Percentiles rank a stretch among this genome's conserved stretches.
Evolutionary conservation across 2,113 vertebrate species (phyloP).

Genomic region (Pica pica): DNA sequence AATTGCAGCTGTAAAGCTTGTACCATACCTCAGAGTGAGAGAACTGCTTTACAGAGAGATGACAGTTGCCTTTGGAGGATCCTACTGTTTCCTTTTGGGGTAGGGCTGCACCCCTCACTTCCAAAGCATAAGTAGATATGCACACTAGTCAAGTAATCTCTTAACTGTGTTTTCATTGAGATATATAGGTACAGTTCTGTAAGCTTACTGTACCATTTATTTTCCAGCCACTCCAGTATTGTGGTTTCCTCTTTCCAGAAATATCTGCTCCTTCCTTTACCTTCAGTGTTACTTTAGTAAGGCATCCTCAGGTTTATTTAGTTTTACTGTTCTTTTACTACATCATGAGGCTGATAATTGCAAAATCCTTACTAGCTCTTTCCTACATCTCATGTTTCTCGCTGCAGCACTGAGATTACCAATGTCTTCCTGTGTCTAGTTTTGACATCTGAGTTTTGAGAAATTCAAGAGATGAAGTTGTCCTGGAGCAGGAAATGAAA

Average conservation of each 20-base stretch:
- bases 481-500: not conserved
- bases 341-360: not conserved
- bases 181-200: not conserved
- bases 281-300: not conserved
- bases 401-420: not conserved
- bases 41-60: not conserved
- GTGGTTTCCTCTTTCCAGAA: not conserved
- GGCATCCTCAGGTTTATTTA: not conserved
- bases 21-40: not conserved
- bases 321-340: not conserved
- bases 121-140: not conserved
- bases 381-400: not conserved
- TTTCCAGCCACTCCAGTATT: not conserved
- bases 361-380: not conserved
- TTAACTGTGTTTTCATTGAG: not conserved
- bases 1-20: not conserved
- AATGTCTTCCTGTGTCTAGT: not conserved
- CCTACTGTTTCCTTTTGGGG: not conserved
- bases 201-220: not conserved
- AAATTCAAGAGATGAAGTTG: not conserved
- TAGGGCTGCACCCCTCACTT: not conserved
- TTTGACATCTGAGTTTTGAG: not conserved
- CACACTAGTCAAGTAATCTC: not conserved
- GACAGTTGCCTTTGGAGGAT: not conserved
- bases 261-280: not conserved